Conservation (phyloP, 1,140 invertebrate genomes). For the Brachionus sp. region DNA sequence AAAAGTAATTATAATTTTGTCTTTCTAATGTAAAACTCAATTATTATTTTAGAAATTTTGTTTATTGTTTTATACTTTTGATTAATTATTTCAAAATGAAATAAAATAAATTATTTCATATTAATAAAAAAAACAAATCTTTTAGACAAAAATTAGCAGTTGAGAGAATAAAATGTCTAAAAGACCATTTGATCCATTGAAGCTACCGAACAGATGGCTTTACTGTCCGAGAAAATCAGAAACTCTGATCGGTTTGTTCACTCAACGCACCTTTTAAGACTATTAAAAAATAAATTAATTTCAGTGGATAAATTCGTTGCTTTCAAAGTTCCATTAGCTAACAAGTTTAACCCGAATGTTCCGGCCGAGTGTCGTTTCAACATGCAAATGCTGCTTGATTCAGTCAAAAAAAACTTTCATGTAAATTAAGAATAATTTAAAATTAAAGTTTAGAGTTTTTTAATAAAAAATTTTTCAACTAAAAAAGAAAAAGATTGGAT, state of each 20-base stretch:
- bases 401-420: conserved; percentile 63
- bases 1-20: too few species aligned
- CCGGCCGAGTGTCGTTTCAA: conserved; percentile 74
- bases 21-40: too few species aligned
- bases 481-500: conserved; percentile 73
- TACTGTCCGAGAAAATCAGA: conserved; percentile 79
- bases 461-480: background rate
- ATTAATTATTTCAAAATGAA: too few species aligned
- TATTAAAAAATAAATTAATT: conserved; percentile 55
- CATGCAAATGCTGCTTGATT: conserved; percentile 70
- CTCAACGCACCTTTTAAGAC: too few species aligned
- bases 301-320: conserved; percentile 65
- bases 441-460: background rate
- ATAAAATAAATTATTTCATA: background rate
- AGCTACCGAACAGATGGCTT: conserved; percentile 81
- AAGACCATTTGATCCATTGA: conserved; percentile 13
- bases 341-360: conserved; percentile 73
- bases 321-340: conserved; percentile 84
- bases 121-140: background rate
- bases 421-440: conserved; percentile 57
- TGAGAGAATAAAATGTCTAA: background rate
- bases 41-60: too few species aligned
- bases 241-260: conserved; percentile 68
- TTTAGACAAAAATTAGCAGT: background rate
- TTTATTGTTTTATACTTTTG: too few species aligned